A percentile compares a stretch with the other conserved stretches of the same genome.
phyloP scores from a whole-genome alignment of 2,888 invertebrate genomes.

The Sepiola atlantica region DNA sequence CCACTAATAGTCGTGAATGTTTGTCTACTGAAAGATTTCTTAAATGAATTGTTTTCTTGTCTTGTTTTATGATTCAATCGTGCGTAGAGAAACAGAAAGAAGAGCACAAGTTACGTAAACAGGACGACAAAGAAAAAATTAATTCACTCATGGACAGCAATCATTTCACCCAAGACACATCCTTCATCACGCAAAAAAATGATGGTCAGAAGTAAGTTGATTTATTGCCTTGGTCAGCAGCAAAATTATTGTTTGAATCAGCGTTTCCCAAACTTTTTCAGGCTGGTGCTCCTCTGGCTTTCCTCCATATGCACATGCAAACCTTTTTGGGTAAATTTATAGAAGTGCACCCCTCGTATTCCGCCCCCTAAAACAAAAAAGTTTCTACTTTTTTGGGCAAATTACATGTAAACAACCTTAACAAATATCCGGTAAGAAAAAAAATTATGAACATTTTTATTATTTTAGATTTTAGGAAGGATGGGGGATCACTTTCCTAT shows the following conservation, averaged over 20 bases:
- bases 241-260: neutral
- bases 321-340: too few relatives aligned
- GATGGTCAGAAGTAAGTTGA: neutral
- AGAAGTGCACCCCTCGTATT: too few relatives aligned
- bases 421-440: too few relatives aligned
- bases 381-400: too few relatives aligned
- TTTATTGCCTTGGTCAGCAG: too few relatives aligned
- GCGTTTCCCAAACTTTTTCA: neutral
- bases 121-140: slow-evolving; percentile 55
- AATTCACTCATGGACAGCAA: neutral
- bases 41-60: neutral
- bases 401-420: too few relatives aligned
- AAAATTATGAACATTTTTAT: too few relatives aligned
- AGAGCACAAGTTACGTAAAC: slow-evolving; percentile 69
- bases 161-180: neutral
- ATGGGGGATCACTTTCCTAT: too few relatives aligned
- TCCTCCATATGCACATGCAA: neutral
- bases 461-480: too few relatives aligned
- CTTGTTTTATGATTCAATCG: neutral
- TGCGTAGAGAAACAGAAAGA: slow-evolving; percentile 70
- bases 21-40: neutral
- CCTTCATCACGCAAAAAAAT: neutral
- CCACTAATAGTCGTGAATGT: neutral
- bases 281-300: neutral
- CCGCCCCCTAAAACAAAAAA: too few relatives aligned